Evolutionary conservation across 1,140 invertebrate genomes (phyloP), one percentile per base, ranked within the genome.

Genomic region (Zaprionus tsacasi): DNA sequence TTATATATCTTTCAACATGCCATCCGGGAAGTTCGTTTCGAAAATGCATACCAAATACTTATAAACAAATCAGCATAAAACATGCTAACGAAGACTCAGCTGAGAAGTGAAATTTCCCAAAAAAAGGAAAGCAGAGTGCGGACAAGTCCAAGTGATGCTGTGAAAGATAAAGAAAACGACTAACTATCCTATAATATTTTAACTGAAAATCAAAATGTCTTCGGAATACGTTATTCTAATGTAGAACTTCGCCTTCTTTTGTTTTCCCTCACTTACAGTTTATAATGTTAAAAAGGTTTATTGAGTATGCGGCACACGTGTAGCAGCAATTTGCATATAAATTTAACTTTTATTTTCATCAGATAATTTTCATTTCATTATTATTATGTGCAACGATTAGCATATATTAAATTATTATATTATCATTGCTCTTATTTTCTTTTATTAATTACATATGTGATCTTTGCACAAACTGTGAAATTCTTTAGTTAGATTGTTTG

Each of bases 41-140:
- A 90, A 87, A 87, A 86, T 78, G 74, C 70, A 86, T 86, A 86
- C 70, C 63, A 79, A 88, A 81, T 72, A 70, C 45, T 57, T 85
- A 90, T 89, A 89, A 89, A 89, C 85, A 89, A 89, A 89, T 89
- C 85, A 89, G 78, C 78, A 89, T 90, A 90, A 89, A 90, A 81
- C 86, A 85, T 81, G 40, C 40, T 15, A 45, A 70, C 73, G 61
- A 73, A 64, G 55, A 10, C 78, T 12, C 36, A 55, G 48, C 27
- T 45, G 30, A 36, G 52, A 6, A 73, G 58, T 65, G 73, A 77
- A 81, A 78, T 79, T 54, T 80, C 33, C 7, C 48, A 8, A 50
- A 12, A 12, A 48, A 48, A 48, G 45, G 15, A 15, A 48, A 48
- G 17, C 10, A 50, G 21, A 21, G 45, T 50, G 17, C 45, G 11